Evolutionary conservation across 2,888 invertebrate genomes (phyloP).

Genomic region (Eumacrocentrus americanus): DNA sequence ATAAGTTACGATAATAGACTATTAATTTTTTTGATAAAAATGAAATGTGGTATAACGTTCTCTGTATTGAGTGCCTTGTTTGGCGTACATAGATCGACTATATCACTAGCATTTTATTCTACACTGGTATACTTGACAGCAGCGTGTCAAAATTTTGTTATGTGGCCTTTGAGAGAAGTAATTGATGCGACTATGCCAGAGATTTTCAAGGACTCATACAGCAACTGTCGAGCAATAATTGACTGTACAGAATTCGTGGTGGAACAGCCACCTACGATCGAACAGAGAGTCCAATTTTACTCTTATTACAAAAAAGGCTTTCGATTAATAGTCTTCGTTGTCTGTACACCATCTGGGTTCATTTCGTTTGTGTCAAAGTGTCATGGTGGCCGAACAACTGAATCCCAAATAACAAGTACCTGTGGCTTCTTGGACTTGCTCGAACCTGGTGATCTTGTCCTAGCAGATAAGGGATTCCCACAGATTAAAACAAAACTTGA

Average conservation of each 20-base stretch:
- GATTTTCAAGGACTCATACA: conserved; percentile 21
- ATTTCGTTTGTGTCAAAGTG: conserved; percentile 21
- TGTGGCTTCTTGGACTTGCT: conserved; percentile 34
- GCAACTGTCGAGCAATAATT: conserved; percentile 30
- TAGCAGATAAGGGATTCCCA: conserved; percentile 37
- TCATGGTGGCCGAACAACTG: conserved; percentile 13
- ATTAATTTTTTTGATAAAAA: conserved; percentile 22
- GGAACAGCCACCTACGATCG: conserved; percentile 25
- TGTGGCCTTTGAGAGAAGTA: conserved; percentile 27
- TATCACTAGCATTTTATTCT: conserved; percentile 34
- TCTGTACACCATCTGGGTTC: conserved; percentile 24
- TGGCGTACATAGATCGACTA: conserved; percentile 32
- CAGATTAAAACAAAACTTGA: conserved; percentile 29
- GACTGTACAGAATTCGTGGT: conserved; percentile 32
- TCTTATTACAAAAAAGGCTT: conserved; percentile 33
- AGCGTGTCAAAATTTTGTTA: conserved; percentile 27
- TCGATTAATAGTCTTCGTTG: conserved; percentile 28
- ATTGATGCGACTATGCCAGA: conserved; percentile 26
- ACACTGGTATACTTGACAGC: conserved; percentile 29
- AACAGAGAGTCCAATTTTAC: conserved; percentile 28
- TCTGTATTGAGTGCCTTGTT: conserved; percentile 30
- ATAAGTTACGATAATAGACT: no score
- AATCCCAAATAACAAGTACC: conserved; percentile 29
- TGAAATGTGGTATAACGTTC: conserved; percentile 32
- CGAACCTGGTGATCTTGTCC: conserved; percentile 34